Conservation (phyloP, 2,797 vertebrate genomes). For the Micromesistius poutassou region DNA sequence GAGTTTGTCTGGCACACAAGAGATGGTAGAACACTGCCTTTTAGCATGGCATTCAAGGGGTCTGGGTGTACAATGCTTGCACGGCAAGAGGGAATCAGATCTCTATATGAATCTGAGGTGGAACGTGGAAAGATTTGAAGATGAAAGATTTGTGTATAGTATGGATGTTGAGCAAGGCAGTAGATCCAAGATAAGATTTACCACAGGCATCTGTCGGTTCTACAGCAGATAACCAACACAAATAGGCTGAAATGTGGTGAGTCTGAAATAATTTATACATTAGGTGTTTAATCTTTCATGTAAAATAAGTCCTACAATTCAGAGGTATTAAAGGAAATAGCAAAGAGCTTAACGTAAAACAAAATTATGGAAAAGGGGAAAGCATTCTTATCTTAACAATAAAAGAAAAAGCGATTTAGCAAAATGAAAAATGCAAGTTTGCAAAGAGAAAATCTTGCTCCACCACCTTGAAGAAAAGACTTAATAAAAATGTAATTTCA, state of each 20-base stretch:
- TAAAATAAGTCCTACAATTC: neutral
- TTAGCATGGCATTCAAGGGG: neutral
- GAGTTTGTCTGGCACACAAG: constrained; percentile 19
- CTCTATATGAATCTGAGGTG: neutral
- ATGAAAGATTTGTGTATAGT: neutral
- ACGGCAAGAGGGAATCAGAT: neutral
- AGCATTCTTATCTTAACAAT: constrained; percentile 3
- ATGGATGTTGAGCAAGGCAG: neutral
- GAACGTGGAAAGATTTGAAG: neutral
- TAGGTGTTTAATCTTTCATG: neutral
- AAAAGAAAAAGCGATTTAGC: constrained; percentile 25
- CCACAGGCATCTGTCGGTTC: neutral
- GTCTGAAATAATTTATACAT: neutral
- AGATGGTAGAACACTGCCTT: too few relatives aligned
- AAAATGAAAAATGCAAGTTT: constrained; percentile 17
- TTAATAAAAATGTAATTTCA: constrained; percentile 51
- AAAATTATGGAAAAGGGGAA: constrained; percentile 12
- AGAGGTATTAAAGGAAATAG: neutral
- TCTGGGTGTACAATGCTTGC: neutral
- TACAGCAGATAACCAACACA: neutral
- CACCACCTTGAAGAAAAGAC: constrained; percentile 39
- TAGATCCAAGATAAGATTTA: neutral
- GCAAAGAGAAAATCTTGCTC: constrained; percentile 33
- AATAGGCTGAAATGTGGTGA: neutral
- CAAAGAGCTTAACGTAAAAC: constrained; percentile 11